Conservation (phyloP, 2,888 invertebrate species). For the Temnothorax unifasciatus region DNA sequence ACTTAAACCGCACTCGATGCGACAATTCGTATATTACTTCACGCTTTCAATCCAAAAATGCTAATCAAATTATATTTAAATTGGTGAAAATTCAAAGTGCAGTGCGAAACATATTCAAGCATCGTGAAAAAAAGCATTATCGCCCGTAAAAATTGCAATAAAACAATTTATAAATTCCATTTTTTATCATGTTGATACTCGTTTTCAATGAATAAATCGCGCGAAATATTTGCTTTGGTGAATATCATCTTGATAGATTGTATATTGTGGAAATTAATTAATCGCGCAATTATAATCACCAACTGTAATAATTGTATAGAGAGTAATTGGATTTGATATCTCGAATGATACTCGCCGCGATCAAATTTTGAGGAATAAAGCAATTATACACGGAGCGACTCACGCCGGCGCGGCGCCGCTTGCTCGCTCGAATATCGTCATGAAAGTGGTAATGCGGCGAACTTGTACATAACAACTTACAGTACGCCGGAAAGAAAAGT, state of each 20-base stretch:
- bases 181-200: background rate
- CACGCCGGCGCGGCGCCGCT: background rate
- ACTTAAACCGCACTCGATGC: background rate
- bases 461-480: background rate
- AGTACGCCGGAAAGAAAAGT: background rate
- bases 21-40: background rate
- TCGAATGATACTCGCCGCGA: background rate
- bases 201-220: background rate
- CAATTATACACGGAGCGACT: background rate
- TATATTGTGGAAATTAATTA: background rate
- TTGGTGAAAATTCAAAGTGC: background rate
- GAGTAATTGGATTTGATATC: background rate
- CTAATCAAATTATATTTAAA: background rate
- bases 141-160: background rate
- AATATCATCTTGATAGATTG: background rate
- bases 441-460: background rate
- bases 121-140: background rate
- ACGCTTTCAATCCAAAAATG: background rate
- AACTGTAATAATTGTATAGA: background rate
- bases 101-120: background rate
- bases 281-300: background rate
- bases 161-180: background rate
- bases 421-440: background rate
- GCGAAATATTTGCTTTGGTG: background rate
- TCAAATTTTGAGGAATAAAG: background rate